Evolutionary conservation across 1,140 invertebrate species (phyloP).

Genomic region (Ericerus pela): DNA sequence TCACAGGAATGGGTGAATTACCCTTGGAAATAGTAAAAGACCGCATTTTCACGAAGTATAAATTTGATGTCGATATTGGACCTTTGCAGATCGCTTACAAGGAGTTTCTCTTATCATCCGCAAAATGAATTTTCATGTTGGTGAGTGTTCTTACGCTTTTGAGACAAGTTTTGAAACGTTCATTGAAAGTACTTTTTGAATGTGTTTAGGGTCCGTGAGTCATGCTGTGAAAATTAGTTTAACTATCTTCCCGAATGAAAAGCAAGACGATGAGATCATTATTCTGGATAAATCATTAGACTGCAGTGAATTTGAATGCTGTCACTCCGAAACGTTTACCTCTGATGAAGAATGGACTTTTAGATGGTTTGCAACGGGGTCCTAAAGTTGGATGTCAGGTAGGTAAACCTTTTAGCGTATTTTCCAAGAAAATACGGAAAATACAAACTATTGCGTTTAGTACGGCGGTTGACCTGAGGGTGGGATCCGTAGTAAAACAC

Average conservation of each 20-base stretch:
- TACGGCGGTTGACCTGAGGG: no score
- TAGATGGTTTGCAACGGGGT: constrained; percentile 46
- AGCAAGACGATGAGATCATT: constrained; percentile 26
- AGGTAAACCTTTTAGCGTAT: constrained; percentile 20
- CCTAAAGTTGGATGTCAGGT: constrained; percentile 56
- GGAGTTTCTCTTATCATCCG: constrained; percentile 46
- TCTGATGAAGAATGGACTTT: constrained; percentile 44
- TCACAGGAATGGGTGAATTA: constrained; percentile 85
- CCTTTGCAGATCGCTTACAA: constrained; percentile 86
- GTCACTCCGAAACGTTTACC: constrained; percentile 42
- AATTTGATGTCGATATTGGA: constrained; percentile 83
- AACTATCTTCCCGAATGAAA: constrained; percentile 16
- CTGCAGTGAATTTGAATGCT: constrained; percentile 41
- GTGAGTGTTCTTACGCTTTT: constrained; percentile 25
- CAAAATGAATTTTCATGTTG: constrained; percentile 44
- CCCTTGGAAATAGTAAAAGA: constrained; percentile 91
- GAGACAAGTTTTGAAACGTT: background rate
- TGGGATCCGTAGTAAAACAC: no score
- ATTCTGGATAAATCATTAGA: constrained; percentile 48
- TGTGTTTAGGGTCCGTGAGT: constrained; percentile 17
- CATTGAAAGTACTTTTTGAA: background rate
- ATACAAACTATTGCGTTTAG: no score
- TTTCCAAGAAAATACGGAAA: no score
- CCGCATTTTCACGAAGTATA: constrained; percentile 71
- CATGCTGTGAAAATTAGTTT: constrained; percentile 20